Conservation (phyloP, 1,140 invertebrate species). For the Sycobia sp. region DNA sequence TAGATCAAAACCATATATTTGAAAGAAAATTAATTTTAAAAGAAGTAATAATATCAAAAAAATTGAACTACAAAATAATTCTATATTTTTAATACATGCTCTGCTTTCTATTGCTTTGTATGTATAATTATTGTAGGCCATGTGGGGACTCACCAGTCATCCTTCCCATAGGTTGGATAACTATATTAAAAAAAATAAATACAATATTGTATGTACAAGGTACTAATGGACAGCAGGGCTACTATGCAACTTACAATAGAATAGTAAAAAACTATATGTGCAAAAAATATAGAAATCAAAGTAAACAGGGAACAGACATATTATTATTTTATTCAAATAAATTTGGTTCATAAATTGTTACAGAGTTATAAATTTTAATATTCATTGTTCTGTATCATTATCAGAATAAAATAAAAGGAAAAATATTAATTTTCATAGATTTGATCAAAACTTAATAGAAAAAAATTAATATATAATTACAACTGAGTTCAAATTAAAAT, state of each 20-base stretch:
- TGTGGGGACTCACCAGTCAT: slow-evolving; percentile 66
- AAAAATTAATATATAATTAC: too few relatives aligned
- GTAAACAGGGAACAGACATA: slow-evolving; percentile 11
- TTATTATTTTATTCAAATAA: neutral
- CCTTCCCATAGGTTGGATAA: slow-evolving; percentile 68
- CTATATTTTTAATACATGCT: slow-evolving; percentile 18
- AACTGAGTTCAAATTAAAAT: too few relatives aligned
- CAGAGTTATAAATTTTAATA: too few relatives aligned
- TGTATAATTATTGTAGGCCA: slow-evolving; percentile 51
- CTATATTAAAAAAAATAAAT: slow-evolving; percentile 64
- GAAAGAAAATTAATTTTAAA: neutral
- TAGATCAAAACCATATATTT: neutral
- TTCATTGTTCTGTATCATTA: too few relatives aligned
- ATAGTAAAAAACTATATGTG: slow-evolving; percentile 14
- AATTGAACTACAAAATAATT: slow-evolving; percentile 13
- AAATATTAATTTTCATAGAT: too few relatives aligned
- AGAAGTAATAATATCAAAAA: neutral
- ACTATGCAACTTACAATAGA: neutral
- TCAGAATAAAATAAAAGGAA: too few relatives aligned
- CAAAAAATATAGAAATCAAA: slow-evolving; percentile 11
- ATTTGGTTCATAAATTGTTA: too few relatives aligned
- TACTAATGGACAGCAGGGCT: slow-evolving; percentile 38
- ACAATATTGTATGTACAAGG: slow-evolving; percentile 54
- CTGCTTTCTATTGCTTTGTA: slow-evolving; percentile 23
- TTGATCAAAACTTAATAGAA: too few relatives aligned